Evolutionary conservation across 2,888 invertebrate genomes (phyloP), one percentile per base, ranked within the genome.

Genomic region (Phoenoteleia sp.): DNA sequence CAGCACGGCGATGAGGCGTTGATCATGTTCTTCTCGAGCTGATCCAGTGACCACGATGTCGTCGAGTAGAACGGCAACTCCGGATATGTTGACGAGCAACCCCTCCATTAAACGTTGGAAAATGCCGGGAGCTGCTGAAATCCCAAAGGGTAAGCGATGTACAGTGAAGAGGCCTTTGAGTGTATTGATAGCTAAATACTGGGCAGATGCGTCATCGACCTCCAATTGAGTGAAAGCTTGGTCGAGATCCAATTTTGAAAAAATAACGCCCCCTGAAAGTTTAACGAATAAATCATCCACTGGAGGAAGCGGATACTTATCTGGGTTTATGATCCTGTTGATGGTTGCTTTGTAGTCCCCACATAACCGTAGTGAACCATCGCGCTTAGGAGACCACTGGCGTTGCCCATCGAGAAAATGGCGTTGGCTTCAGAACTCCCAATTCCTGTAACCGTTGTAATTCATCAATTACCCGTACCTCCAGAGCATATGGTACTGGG

Each of bases 91-190:
- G 9, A 39, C 11, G 6, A 86, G 19, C 19, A 81, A 72, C 79
- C 21, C 66, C 15, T 47, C 77, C 47, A 86, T 90, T 60, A 84
- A 82, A 64, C 74, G 39, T 45, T 86, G 86, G 42, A 86, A 86
- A 23, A 82, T 69, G 3, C 60, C 83, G 11, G 86, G 85, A 2
- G 86, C 86, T 0, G 82, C 42, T 9, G 75, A 84, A 17, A 89
- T 83, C 4, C 90, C 88, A 71, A 90, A 89, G 71, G 88, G 90
- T 21, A 91, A 75, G 2, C 90, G 77, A 9, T 74, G 88, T 19
- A 88, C 87, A 23, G 72, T 33, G 17, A 81, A 64, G 0, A 79
- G 39, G 2, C 74, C 74, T 39, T 45, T 47, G 1, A 66, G 23
- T 7, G 74, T 81, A 11, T 64, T 67, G 0, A 81, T 66, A 0